Evolutionary conservation across 2,797 vertebrate genomes (phyloP), one percentile per base, ranked within the genome.

Genomic region (Falco berigora): DNA sequence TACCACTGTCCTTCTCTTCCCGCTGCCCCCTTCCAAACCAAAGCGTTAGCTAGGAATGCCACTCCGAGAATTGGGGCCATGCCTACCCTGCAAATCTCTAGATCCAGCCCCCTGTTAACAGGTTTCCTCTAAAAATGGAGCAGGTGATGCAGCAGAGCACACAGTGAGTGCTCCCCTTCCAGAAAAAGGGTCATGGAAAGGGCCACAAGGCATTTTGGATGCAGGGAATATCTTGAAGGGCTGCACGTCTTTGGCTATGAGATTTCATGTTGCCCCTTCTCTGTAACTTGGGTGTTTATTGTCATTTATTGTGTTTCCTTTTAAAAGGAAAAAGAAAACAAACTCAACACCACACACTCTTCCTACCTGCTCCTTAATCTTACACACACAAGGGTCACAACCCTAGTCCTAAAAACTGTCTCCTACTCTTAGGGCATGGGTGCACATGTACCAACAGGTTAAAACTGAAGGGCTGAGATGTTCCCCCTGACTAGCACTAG

Each of bases 81-180:
- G 42, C 16, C 75, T 83, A 62, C 47, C 86, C 52, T n/a, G 3
- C 6, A 12, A 63, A 40, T 67, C 38, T 77, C 73, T 59, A 71
- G 32, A 56, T 55, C n/a, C 59, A 90, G 38, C 20, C 50, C 27
- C 10, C 28, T 59, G 0, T 30, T 12, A 49, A 16, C 1, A 1
- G 36, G 53, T 36, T 77, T 76, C 20, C 36, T 14, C n/a, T 58
- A 42, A 77, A 73, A 81, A 22, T 3, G 7, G 52, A 55, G 34
- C 14, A 27, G 52, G 36, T 14, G 10, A 6, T n/a, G 56, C 19
- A 83, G 56, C 22, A 83, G 73, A 52, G 47, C 16, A 58, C 5
- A 15, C 13, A 40, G 24, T 0, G 1, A 89, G 32, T 49, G 59
- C 0, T 1, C 5, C 18, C 6, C 42, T 86, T 66, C 36, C 47